Percentiles rank a stretch among this genome's conserved stretches.
phyloP scores from a whole-genome alignment of 1,140 invertebrate genomes.

The Dolichoris vasculosae region DNA sequence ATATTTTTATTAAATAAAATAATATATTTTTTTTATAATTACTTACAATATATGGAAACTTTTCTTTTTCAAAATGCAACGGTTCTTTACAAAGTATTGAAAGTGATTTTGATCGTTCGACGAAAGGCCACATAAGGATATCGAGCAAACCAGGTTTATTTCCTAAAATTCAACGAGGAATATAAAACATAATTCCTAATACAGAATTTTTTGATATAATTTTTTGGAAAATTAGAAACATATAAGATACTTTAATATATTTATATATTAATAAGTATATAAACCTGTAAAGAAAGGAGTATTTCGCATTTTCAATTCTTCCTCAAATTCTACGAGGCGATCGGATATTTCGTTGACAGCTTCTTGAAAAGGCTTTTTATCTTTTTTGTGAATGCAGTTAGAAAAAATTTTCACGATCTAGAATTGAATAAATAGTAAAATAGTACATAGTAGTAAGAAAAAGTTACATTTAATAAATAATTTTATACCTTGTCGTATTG shows the following conservation, averaged over 20 bases:
- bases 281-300: constrained; percentile 64
- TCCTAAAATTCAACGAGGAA: constrained; percentile 56
- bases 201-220: too few species aligned
- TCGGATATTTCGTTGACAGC: constrained; percentile 59
- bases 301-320: constrained; percentile 60
- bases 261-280: constrained; percentile 4
- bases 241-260: constrained; percentile 1
- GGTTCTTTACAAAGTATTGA: constrained; percentile 60
- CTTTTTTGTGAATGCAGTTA: constrained; percentile 60
- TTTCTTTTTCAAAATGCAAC: constrained; percentile 60
- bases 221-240: not conserved
- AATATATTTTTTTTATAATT: not conserved
- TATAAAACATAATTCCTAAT: too few species aligned
- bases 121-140: constrained; percentile 68
- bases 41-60: constrained; percentile 60
- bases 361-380: constrained; percentile 59
- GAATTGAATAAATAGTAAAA: constrained; percentile 17
- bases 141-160: constrained; percentile 61
- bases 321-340: constrained; percentile 61
- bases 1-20: too few species aligned
- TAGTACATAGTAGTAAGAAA: not conserved
- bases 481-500: constrained; percentile 66
- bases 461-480: not conserved
- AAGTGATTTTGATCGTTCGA: constrained; percentile 64
- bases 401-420: constrained; percentile 61